These are phyloP conservation scores for Crocidura indochinensis DNA, from an alignment of 2,797 vertebrate species.

Conservation along the genomic window DNA sequence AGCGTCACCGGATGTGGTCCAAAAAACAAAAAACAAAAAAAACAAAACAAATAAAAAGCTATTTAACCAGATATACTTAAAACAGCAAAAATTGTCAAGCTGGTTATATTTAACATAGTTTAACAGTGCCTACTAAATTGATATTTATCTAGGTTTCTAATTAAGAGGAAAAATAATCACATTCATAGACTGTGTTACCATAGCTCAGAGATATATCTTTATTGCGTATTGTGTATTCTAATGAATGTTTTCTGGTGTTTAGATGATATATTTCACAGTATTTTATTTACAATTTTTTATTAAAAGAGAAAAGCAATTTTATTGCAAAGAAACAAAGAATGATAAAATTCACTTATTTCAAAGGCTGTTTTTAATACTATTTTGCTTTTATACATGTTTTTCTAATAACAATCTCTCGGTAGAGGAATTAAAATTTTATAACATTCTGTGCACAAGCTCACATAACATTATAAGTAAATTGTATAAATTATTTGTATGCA, in stretches of 20 bases:
- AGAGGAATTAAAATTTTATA: conserved; percentile 41
- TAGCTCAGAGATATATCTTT: conserved; percentile 54
- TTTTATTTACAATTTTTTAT: conserved; percentile 62
- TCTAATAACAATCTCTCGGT: conserved; percentile 3
- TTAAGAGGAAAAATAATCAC: conserved; percentile 59
- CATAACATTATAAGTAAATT: conserved; percentile 51
- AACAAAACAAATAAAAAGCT: too few species aligned
- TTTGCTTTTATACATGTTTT: conserved; percentile 54
- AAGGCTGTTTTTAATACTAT: background rate
- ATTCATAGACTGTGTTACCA: conserved; percentile 24
- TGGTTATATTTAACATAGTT: conserved; percentile 42
- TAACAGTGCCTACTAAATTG: conserved; percentile 16
- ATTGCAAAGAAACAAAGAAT: conserved; percentile 36
- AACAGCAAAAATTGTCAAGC: conserved; percentile 37
- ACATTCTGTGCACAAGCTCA: background rate
- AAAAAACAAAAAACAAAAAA: too few species aligned
- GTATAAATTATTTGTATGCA: conserved; percentile 54
- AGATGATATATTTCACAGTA: conserved; percentile 33
- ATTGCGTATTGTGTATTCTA: conserved; percentile 26
- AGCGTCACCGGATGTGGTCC: too few species aligned
- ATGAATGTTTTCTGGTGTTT: conserved; percentile 60
- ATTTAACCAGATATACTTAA: conserved; percentile 11
- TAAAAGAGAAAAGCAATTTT: conserved; percentile 55
- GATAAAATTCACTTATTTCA: conserved; percentile 56
- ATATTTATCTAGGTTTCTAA: conserved; percentile 49